A percentile compares a stretch with the other conserved stretches of the same genome.
These are phyloP conservation scores for Cottus gobio DNA, from an alignment of 2,113 vertebrate genomes.

Conservation along the genomic window DNA sequence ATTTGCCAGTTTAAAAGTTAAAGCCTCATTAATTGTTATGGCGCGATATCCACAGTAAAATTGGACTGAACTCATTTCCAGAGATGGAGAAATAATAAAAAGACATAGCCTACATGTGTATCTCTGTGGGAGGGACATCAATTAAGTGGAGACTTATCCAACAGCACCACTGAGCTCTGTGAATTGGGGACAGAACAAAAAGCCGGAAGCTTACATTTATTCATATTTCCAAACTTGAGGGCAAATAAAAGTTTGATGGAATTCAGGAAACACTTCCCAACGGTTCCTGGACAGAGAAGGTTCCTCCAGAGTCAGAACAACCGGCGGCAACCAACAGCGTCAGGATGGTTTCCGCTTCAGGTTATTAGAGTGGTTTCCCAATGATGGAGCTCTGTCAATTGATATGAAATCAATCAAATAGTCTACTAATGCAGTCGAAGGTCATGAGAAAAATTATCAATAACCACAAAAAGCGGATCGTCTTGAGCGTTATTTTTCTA, in stretches of 20 bases:
- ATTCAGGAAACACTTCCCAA: not conserved
- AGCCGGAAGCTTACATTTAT: conserved; percentile 12
- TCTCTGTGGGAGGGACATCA: conserved; percentile 51
- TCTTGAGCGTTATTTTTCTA: not conserved
- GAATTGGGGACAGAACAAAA: too few relatives aligned
- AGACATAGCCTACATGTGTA: conserved; percentile 44
- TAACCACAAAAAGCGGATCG: not conserved
- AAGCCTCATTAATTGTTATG: conserved; percentile 67
- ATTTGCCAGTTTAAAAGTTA: conserved; percentile 70
- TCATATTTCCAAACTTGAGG: conserved; percentile 18
- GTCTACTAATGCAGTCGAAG: not conserved
- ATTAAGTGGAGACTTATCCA: conserved; percentile 47
- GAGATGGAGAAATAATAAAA: conserved; percentile 63
- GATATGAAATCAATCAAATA: not conserved
- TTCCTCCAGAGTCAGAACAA: too few relatives aligned
- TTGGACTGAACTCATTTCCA: conserved; percentile 58
- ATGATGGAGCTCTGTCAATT: not conserved
- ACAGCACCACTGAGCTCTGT: conserved; percentile 36
- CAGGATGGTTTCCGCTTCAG: too few relatives aligned
- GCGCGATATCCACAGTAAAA: conserved; percentile 60
- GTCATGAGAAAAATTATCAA: too few relatives aligned
- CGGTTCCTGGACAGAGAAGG: not conserved
- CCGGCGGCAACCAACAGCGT: too few relatives aligned
- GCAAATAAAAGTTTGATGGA: conserved; percentile 18
- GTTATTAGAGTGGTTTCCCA: too few relatives aligned